Conservation (phyloP, 2,888 invertebrate species). For the Heliconius sara region DNA sequence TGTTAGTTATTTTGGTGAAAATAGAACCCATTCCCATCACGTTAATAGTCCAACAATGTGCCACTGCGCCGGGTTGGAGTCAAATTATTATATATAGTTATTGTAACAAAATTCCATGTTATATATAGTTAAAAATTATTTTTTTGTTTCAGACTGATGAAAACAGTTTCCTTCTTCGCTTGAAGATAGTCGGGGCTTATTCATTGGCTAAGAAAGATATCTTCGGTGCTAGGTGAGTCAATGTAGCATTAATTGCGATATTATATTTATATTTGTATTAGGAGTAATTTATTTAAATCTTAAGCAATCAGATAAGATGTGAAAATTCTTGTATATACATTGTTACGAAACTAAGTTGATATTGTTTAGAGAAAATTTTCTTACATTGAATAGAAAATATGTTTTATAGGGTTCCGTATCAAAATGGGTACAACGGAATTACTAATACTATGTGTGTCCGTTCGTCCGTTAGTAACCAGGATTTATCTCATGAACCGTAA, state of each 20-base stretch:
- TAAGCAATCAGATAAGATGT: not conserved
- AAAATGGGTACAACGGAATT: too few species aligned
- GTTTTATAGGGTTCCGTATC: too few species aligned
- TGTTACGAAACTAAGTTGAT: slow-evolving; percentile 1
- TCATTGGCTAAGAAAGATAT: slow-evolving; percentile 99
- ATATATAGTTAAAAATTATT: slow-evolving; percentile 1
- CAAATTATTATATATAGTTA: too few species aligned
- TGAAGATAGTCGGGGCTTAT: slow-evolving; percentile 93
- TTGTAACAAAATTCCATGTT: too few species aligned
- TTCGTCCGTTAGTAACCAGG: too few species aligned
- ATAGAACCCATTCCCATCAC: too few species aligned
- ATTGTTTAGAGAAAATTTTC: too few species aligned
- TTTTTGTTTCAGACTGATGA: slow-evolving; percentile 87
- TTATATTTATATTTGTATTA: not conserved
- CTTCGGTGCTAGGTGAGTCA: slow-evolving; percentile 95
- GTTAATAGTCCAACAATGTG: too few species aligned
- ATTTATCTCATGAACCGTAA: too few species aligned
- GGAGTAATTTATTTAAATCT: not conserved
- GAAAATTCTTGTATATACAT: not conserved
- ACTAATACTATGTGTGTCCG: too few species aligned
- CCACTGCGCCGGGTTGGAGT: not conserved
- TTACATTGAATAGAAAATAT: too few species aligned
- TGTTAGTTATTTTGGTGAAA: too few species aligned
- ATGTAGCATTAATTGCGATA: not conserved
- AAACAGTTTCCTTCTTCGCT: slow-evolving; percentile 91